Conservation (phyloP, 1,140 invertebrate genomes). For the Conus ventricosus region DNA sequence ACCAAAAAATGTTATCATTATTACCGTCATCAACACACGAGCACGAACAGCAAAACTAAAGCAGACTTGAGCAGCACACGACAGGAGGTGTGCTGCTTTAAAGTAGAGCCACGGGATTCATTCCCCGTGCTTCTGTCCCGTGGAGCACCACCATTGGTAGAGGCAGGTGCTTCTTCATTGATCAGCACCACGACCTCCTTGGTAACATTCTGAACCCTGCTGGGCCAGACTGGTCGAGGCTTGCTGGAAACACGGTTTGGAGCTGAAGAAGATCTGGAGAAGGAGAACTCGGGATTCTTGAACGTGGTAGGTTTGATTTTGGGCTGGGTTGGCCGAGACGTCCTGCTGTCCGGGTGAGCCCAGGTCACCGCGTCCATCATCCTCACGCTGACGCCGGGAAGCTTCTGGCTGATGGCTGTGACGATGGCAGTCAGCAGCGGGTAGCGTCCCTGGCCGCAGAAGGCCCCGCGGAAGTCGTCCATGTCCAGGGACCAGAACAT, state of each 20-base stretch:
- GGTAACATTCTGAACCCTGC: too few species aligned
- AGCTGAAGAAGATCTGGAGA: not conserved
- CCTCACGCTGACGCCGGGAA: slow-evolving; percentile 24
- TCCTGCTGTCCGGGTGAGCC: not conserved
- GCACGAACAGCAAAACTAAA: not conserved
- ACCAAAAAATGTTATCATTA: too few species aligned
- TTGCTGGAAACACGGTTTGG: not conserved
- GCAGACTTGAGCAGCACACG: not conserved
- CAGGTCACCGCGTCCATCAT: slow-evolving; percentile 1
- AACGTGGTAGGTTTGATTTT: not conserved
- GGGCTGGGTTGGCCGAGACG: not conserved
- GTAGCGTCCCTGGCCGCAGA: slow-evolving; percentile 58
- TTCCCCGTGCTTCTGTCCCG: not conserved
- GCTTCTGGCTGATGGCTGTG: slow-evolving; percentile 27
- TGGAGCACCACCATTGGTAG: not conserved
- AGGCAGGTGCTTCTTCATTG: too few species aligned
- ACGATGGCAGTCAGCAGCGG: slow-evolving; percentile 75
- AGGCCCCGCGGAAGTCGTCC: slow-evolving; percentile 86
- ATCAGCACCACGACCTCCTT: too few species aligned
- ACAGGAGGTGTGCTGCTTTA: not conserved
- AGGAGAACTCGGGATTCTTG: not conserved
- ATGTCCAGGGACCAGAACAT: slow-evolving; percentile 98
- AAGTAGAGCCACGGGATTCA: not conserved
- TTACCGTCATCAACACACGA: not conserved
- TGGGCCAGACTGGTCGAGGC: not conserved